A percentile compares a stretch with the other conserved stretches of the same genome.
phyloP scores from a whole-genome alignment of 2,113 vertebrate genomes.

The Alouatta palliata region DNA sequence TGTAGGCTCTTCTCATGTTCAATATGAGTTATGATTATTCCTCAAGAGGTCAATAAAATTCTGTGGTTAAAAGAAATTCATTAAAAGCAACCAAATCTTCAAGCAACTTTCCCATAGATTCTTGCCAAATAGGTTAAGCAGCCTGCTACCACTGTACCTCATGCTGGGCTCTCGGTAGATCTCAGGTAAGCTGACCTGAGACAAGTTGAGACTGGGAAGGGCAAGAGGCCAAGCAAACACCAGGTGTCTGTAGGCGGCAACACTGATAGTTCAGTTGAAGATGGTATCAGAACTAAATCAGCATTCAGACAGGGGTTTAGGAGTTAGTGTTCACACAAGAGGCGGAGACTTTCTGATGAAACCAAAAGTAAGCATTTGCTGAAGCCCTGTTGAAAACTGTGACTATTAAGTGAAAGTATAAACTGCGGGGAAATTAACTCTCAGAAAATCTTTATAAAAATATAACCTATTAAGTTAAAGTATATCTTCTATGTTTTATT shows the following conservation, averaged over 20 bases:
- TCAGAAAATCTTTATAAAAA: neutral
- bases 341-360: constrained; percentile 16
- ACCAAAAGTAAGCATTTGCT: neutral
- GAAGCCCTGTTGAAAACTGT: neutral
- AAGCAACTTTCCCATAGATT: constrained; percentile 1
- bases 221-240: constrained; percentile 11
- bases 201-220: constrained; percentile 15
- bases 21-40: constrained; percentile 50
- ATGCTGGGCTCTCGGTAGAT: neutral
- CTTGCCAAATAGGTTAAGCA: constrained; percentile 47
- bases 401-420: neutral
- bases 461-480: neutral
- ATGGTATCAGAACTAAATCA: constrained; percentile 11
- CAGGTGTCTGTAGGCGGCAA: constrained; percentile 37
- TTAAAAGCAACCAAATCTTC: constrained; percentile 48
- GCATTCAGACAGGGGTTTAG: neutral
- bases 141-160: neutral
- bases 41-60: constrained; percentile 64
- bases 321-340: neutral
- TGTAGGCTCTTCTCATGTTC: constrained; percentile 19
- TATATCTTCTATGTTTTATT: neutral
- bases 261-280: neutral
- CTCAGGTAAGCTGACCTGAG: neutral
- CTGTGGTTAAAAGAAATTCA: constrained; percentile 49
- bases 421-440: neutral